Evolutionary conservation across 2,113 vertebrate genomes (phyloP).

Genomic region (Lophochroa leadbeateri): DNA sequence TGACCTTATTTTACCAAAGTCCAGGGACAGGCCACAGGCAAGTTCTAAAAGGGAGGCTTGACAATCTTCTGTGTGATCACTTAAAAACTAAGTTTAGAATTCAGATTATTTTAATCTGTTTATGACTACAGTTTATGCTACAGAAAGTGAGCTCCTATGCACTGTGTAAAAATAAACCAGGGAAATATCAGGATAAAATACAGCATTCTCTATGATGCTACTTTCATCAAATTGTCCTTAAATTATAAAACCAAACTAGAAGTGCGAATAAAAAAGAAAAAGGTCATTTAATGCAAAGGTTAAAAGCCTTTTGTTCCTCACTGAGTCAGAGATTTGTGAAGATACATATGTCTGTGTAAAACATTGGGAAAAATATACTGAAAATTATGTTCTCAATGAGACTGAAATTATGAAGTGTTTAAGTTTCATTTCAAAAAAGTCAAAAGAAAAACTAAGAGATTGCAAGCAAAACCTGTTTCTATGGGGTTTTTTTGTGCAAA

Average conservation of each 20-base stretch:
- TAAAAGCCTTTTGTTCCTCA: background rate
- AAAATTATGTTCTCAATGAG: background rate
- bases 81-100: background rate
- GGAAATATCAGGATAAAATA: background rate
- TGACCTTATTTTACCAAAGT: background rate
- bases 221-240: background rate
- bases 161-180: background rate
- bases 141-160: background rate
- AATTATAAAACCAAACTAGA: background rate
- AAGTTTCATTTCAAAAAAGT: slow-evolving; percentile 43
- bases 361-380: background rate
- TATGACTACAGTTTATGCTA: background rate
- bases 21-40: background rate
- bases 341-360: background rate
- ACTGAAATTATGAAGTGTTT: background rate
- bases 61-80: background rate
- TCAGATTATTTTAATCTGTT: background rate
- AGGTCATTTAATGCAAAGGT: background rate
- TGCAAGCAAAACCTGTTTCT: background rate
- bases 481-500: background rate
- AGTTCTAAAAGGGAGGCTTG: background rate
- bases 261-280: background rate
- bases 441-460: background rate
- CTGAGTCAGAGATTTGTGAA: background rate
- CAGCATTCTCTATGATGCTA: background rate